Evolutionary conservation across 2,797 vertebrate species (phyloP), one percentile per base, ranked within the genome.

Genomic region (Sebastes wilsoni): DNA sequence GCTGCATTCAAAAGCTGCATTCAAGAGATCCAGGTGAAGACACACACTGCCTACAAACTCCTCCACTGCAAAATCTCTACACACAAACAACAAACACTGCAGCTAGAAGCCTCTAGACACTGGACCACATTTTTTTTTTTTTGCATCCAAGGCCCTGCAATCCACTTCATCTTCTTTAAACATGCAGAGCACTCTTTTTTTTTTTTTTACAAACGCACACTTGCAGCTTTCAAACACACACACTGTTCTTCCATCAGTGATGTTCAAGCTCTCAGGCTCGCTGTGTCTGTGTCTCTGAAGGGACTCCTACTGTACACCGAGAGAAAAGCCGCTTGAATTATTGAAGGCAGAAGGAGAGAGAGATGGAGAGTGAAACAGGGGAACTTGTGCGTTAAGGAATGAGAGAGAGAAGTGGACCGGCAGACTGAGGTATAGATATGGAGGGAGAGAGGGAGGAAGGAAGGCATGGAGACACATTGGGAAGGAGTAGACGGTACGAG

Each of bases 271-370:
- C 69, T 85, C 59, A 46, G 34, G 55, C 75, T 76, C 2, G 13
- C 75, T 68, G 72, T 75, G 46, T 8, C 46, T 62, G 54, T 52
- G 80, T 49, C 66, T 82, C 85, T 83, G 73, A 69, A 66, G 80
- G 81, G 78, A 81, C 66, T 76, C 66, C 66, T 64, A 46, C 68
- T n/a, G 76, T 77, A 84, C 69, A 69, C 65, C 64, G 38, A 76
- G 80, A 92, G 87, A 88, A 88, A 90, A 84, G 80, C 23, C 2
- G 23, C 67, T 65, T 95, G 83, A 93, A 94, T 94, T 93, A 92
- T 93, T 93, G 72, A 95, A 84, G 66, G 75, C 71, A 38, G 72
- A 65, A 61, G 67, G 62, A 82, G 54, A 65, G 66, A 72, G 76
- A 72, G 76, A 87, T 70, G 82, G 80, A 61, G 86, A 75, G 76